phyloP scores from a whole-genome alignment of 2,888 invertebrate species.

The Parthenolecanium corni region DNA sequence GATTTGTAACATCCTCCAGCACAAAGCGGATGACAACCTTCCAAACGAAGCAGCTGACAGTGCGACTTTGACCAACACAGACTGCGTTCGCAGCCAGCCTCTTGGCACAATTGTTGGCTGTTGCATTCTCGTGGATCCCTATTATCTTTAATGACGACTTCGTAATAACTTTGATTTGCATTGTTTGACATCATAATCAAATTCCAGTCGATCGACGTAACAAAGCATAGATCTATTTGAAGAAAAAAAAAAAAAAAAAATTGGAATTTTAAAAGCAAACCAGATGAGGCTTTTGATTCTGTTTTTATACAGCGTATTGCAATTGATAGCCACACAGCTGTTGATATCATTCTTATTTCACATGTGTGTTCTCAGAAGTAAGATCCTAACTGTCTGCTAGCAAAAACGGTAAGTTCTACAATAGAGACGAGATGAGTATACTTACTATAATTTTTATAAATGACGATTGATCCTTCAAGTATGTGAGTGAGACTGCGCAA shows the following conservation, averaged over 20 bases:
- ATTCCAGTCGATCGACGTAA: conserved; percentile 57
- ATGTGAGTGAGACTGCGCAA: conserved; percentile 60
- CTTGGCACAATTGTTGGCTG: conserved; percentile 4
- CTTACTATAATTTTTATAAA: conserved; percentile 54
- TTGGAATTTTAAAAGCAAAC: no score
- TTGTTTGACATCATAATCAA: conserved; percentile 39
- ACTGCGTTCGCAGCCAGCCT: conserved; percentile 21
- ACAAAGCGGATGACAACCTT: conserved; percentile 30
- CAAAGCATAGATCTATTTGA: conserved; percentile 65
- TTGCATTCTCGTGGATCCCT: background rate
- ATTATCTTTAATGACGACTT: conserved; percentile 15
- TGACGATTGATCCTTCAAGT: conserved; percentile 65
- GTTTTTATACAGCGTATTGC: no score
- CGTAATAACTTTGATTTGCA: conserved; percentile 23
- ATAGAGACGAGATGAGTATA: no score
- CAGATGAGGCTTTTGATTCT: no score
- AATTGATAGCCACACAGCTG: no score
- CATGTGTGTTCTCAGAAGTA: no score
- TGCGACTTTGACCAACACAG: conserved; percentile 17
- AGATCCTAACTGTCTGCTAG: no score
- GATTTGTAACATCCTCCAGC: conserved; percentile 29
- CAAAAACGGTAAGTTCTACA: no score
- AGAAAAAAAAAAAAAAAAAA: no score
- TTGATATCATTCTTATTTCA: no score
- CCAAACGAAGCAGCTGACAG: conserved; percentile 36